Evolutionary conservation across 2,888 invertebrate genomes (phyloP).

Genomic region (Eristalis arbustorum): DNA sequence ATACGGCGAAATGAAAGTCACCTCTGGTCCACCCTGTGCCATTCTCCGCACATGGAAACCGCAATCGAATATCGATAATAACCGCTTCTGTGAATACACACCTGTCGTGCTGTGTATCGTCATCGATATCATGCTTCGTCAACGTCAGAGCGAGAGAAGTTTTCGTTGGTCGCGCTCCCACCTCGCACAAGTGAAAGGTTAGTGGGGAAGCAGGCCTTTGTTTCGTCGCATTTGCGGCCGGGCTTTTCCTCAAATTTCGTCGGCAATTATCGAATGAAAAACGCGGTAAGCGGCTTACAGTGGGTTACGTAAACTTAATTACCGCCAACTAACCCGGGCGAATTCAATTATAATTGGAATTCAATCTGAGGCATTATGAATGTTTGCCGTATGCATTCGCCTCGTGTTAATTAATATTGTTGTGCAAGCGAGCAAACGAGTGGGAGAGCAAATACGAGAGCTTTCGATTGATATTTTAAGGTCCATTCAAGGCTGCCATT

Average conservation of each 20-base stretch:
- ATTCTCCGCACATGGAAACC: neutral
- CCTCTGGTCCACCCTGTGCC: neutral
- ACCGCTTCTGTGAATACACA: neutral
- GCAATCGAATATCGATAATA: neutral
- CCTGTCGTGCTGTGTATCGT: neutral
- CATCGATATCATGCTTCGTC: neutral
- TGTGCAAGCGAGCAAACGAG: neutral
- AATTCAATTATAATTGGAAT: conserved; percentile 20
- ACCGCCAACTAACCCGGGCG: neutral
- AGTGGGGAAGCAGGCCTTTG: neutral
- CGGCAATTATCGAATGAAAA: conserved; percentile 6
- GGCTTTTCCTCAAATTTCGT: conserved; percentile 24
- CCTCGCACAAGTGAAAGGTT: neutral
- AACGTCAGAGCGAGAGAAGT: neutral
- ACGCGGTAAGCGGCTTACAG: neutral
- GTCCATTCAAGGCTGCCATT: neutral
- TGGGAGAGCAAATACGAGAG: neutral
- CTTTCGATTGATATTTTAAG: neutral
- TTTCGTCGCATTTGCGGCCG: neutral
- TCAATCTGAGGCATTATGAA: conserved; percentile 21
- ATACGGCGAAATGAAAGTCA: neutral
- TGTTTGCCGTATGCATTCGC: conserved; percentile 15
- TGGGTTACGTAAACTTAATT: neutral
- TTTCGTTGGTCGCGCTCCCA: neutral
- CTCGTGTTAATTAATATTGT: conserved; percentile 28